Conservation (phyloP, 2,797 vertebrate genomes). For the Hypotaenidia okinawae region DNA sequence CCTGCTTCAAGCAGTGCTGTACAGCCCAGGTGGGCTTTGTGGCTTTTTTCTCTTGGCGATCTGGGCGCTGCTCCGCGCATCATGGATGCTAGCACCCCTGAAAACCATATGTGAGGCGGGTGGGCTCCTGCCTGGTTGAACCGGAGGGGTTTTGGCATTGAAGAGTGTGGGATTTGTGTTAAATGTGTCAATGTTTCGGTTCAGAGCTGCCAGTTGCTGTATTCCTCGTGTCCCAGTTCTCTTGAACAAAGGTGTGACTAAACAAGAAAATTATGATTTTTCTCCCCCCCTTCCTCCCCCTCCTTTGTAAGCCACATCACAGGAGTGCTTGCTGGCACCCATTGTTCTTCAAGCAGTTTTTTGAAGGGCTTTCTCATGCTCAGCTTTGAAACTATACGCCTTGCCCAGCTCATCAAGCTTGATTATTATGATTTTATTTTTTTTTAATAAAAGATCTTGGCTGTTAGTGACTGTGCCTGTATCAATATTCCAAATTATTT, state of each 20-base stretch:
- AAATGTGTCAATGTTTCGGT: neutral
- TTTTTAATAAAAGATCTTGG: neutral
- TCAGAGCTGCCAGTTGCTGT: neutral
- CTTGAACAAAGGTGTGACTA: constrained; percentile 56
- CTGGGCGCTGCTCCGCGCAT: neutral
- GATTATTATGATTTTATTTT: neutral
- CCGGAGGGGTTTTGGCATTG: too few relatives aligned
- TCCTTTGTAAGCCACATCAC: constrained; percentile 17
- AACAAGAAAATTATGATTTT: neutral
- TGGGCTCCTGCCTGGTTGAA: neutral
- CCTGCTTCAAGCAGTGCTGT: too few relatives aligned
- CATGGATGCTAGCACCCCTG: accelerated
- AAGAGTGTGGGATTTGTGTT: neutral
- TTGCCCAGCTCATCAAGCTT: neutral
- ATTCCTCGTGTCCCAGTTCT: constrained; percentile 3
- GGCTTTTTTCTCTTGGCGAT: neutral
- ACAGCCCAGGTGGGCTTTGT: neutral
- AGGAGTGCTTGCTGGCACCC: constrained; percentile 11
- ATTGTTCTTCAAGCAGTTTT: constrained; percentile 62
- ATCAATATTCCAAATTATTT: constrained; percentile 46
- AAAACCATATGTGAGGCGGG: neutral
- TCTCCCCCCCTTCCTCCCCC: neutral
- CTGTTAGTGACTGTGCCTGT: neutral
- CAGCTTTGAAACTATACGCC: constrained; percentile 1
- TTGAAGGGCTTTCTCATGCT: constrained; percentile 18